phyloP scores from a whole-genome alignment of 2,113 vertebrate genomes.

The Scalopus aquaticus region DNA sequence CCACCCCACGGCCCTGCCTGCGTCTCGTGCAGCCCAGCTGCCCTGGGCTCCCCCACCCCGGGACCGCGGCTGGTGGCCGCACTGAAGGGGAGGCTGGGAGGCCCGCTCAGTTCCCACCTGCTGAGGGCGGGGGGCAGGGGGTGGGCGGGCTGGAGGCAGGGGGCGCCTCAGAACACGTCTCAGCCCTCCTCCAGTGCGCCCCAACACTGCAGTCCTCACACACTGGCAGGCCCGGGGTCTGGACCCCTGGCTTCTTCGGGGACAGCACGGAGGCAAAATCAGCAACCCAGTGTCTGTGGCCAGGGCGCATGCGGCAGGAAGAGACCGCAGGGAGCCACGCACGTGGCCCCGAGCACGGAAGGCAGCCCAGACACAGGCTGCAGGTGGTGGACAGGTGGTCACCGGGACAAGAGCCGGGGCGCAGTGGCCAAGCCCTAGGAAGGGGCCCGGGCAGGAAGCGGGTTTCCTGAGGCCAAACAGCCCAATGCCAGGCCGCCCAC shows the following conservation, averaged over 20 bases:
- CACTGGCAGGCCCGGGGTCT: not conserved
- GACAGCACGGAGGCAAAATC: not conserved
- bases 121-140: too few species aligned
- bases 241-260: not conserved
- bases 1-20: too few species aligned
- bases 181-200: not conserved
- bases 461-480: not conserved
- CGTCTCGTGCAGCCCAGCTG: not conserved
- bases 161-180: not conserved
- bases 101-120: too few species aligned
- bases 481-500: not conserved
- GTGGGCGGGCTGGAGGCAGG: too few species aligned
- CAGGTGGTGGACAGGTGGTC: too few species aligned
- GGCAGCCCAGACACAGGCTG: too few species aligned
- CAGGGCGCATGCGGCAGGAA: fast-evolving
- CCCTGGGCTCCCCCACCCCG: not conserved
- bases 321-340: not conserved
- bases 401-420: too few species aligned
- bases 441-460: not conserved
- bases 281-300: not conserved
- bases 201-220: fast-evolving
- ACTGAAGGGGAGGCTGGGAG: not conserved
- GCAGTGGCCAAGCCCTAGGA: not conserved
- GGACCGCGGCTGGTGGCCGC: not conserved
- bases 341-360: too few species aligned